phyloP scores from a whole-genome alignment of 1,140 invertebrate species.

The Danaus melanippus region DNA sequence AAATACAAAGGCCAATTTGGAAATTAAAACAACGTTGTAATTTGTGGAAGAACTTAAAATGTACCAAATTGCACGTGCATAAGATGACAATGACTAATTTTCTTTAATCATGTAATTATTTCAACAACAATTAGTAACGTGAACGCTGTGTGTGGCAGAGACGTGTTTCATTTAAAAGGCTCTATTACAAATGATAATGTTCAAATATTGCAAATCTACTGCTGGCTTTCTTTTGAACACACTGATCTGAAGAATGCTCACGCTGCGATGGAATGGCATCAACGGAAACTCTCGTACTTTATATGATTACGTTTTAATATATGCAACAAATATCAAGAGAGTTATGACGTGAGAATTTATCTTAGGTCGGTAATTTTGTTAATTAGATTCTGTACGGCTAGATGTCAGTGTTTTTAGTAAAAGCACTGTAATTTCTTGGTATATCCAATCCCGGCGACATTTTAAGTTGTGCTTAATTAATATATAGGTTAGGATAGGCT shows the following conservation, averaged over 20 bases:
- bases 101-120: constrained; percentile 29
- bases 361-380: no score
- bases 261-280: neutral
- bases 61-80: constrained; percentile 20
- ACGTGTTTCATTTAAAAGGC: constrained; percentile 2
- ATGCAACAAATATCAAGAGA: constrained; percentile 2
- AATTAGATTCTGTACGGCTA: no score
- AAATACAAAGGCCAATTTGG: constrained; percentile 15
- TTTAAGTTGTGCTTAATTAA: no score
- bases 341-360: constrained; percentile 6
- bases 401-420: no score
- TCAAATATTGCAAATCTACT: constrained; percentile 1
- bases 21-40: constrained; percentile 19
- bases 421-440: no score
- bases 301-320: constrained; percentile 1
- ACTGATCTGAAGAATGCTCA: no score
- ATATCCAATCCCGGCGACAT: no score
- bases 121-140: constrained; percentile 28
- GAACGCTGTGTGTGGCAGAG: constrained; percentile 33
- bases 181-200: no score
- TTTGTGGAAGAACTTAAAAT: constrained; percentile 13
- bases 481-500: no score
- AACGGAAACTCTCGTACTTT: neutral
- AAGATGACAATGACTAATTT: constrained; percentile 20
- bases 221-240: neutral